Conservation (phyloP, 2,888 invertebrate species). For the Conops quadrifasciatus region DNA sequence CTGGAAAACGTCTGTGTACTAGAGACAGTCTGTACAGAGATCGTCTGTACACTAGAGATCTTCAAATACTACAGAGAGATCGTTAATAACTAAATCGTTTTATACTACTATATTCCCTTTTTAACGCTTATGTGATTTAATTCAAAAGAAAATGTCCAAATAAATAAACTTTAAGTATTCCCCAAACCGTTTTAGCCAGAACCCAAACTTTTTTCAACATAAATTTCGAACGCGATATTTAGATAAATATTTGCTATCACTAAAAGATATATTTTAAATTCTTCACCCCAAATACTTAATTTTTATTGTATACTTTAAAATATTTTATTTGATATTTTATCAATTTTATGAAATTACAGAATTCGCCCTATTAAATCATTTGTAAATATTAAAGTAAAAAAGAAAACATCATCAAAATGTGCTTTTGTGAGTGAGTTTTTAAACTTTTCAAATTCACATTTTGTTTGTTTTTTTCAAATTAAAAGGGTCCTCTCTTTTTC, state of each 20-base stretch:
- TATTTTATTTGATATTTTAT: conserved; percentile 21
- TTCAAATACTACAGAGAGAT: no score
- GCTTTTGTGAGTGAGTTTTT: conserved; percentile 32
- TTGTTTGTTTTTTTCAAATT: conserved; percentile 40
- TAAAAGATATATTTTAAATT: background rate
- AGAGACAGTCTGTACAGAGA: no score
- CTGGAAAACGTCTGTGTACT: no score
- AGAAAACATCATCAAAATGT: conserved; percentile 42
- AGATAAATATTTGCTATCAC: background rate
- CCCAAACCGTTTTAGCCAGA: no score
- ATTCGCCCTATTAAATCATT: conserved; percentile 48
- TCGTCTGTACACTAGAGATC: no score
- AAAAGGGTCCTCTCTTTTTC: conserved; percentile 56
- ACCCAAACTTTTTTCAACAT: no score
- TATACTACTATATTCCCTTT: no score
- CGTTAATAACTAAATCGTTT: no score
- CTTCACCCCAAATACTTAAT: conserved; percentile 4
- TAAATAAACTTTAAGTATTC: no score
- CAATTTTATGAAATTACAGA: conserved; percentile 23
- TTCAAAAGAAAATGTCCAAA: no score
- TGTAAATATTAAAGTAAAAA: conserved; percentile 56
- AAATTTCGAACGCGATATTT: background rate
- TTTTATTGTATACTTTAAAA: background rate
- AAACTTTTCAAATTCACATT: conserved; percentile 34
- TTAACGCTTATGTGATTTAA: no score